phyloP scores from a whole-genome alignment of 92 coral and sea anemone genomes.

The Epizoanthus illoricatus region DNA sequence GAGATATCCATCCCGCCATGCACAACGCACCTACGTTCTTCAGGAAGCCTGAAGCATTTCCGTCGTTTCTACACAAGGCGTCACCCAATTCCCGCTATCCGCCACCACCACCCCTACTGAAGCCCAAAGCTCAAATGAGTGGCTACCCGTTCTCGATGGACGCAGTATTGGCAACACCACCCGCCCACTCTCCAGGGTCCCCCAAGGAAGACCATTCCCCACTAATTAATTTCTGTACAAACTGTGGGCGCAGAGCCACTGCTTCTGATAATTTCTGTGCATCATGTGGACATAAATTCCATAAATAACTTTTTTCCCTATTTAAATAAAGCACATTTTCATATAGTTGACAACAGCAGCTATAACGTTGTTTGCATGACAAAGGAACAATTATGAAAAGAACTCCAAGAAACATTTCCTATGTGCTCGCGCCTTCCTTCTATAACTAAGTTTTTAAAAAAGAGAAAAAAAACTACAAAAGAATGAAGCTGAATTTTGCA shows the following conservation, averaged over 20 bases:
- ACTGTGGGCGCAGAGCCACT: conserved; percentile 87
- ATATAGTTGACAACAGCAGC: conserved; percentile 2
- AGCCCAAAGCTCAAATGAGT: conserved; percentile 68
- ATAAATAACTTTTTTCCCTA: conserved; percentile 30
- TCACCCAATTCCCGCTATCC: conserved; percentile 77
- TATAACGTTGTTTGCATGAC: background rate
- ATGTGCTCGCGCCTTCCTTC: background rate
- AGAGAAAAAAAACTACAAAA: background rate
- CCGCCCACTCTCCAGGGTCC: conserved; percentile 52
- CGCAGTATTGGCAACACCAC: conserved; percentile 58
- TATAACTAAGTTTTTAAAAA: background rate
- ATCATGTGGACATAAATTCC: conserved; percentile 83
- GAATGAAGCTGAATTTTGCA: no score
- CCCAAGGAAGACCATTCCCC: conserved; percentile 56
- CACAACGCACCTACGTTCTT: conserved; percentile 62
- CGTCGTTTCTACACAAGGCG: conserved; percentile 74
- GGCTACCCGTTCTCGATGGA: conserved; percentile 77
- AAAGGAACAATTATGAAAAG: background rate
- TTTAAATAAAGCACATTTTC: background rate
- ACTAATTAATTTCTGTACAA: conserved; percentile 74
- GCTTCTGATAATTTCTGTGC: conserved; percentile 90
- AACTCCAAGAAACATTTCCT: background rate
- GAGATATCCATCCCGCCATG: conserved; percentile 70
- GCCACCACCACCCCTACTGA: conserved; percentile 79
- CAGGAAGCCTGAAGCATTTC: conserved; percentile 85